phyloP scores from a whole-genome alignment of 2,888 invertebrate genomes.

The Zaprionus obscuricornis region DNA sequence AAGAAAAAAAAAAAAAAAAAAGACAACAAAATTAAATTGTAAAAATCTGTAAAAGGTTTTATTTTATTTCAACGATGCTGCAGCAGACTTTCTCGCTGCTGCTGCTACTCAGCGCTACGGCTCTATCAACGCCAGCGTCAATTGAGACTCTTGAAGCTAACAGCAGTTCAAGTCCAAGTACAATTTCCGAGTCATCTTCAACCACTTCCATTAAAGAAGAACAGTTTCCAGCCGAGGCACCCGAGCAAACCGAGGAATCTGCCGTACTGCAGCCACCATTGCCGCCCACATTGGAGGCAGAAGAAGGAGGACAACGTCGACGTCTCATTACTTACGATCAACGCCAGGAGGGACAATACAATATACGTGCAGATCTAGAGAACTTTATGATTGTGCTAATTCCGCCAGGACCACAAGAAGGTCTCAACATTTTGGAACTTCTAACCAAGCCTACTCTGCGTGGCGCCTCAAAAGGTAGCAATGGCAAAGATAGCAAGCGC shows the following conservation, averaged over 20 bases:
- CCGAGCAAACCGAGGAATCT: slow-evolving; percentile 31
- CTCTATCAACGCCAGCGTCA: slow-evolving; percentile 17
- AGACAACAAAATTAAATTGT: no score
- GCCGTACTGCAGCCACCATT: slow-evolving; percentile 43
- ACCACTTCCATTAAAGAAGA: slow-evolving; percentile 46
- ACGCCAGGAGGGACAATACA: slow-evolving; percentile 90
- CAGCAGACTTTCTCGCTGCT: slow-evolving; percentile 50
- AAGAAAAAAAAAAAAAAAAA: no score
- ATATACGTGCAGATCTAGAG: slow-evolving; percentile 89
- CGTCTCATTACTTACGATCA: slow-evolving; percentile 85
- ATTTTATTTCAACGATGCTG: slow-evolving; percentile 31
- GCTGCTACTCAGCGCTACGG: slow-evolving; percentile 21
- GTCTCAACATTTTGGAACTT: slow-evolving; percentile 75
- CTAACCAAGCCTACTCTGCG: slow-evolving; percentile 75
- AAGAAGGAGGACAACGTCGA: slow-evolving; percentile 56
- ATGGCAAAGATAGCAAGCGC: no score
- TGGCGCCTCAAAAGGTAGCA: slow-evolving; percentile 43
- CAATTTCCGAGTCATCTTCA: no score
- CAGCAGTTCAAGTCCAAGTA: slow-evolving; percentile 12
- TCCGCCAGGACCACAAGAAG: slow-evolving; percentile 83
- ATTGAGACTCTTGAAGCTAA: slow-evolving; percentile 16
- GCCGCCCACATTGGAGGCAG: slow-evolving; percentile 26
- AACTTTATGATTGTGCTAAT: slow-evolving; percentile 89
- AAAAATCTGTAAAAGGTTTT: background rate
- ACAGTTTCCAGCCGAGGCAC: slow-evolving; percentile 48